Evolutionary conservation across 2,113 vertebrate species (phyloP), one percentile per base, ranked within the genome.

Genomic region (Puntigrus tetrazona): DNA sequence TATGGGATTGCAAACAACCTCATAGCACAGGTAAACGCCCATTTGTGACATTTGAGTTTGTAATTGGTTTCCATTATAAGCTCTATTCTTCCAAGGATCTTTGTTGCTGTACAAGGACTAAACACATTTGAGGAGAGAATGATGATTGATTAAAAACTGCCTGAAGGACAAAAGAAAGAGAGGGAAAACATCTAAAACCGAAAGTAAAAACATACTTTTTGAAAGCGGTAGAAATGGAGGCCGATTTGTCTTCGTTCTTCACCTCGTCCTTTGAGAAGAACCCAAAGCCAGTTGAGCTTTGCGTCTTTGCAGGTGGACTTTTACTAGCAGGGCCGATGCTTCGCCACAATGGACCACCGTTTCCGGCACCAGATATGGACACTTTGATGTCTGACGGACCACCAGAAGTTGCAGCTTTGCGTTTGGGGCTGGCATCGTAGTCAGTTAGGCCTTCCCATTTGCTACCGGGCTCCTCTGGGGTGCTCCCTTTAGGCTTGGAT

Each of bases 341-440:
- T 91, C 96, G 94, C 89, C 96, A 97, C 16, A 93, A 34, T 11
- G 96, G 89, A 0, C 94, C 92, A 25, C 79, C 94, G 1, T 65
- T 86, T 45, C 85, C 87, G 13, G 84, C 2, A 10, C 78, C 84
- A 57, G 86, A 72, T 2, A 20, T 41, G 0, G 91, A 52, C 2
- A 79, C 91, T 82, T 92, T 93, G 27, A 65, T 27, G 1, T 92
- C 91, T 22, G 83, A 85, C 11, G 95, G 94, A 0, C 93, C 92
- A 0, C 93, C 93, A 0, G 88, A 22, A 3, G 89, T 5, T 0
- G 14, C 1, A 0, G 0, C 91, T 0, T 89, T 89, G 52, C 61
- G 86, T 84, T 95, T 94, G 2, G 97, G 96, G 52, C 97, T 93
- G 34, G 93, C 5, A 11, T 96, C 95, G 0, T 97, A 98, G 78